Evolutionary conservation across 2,888 invertebrate genomes (phyloP), one percentile per base, ranked within the genome.

Genomic region (Ariolimax columbianus): DNA sequence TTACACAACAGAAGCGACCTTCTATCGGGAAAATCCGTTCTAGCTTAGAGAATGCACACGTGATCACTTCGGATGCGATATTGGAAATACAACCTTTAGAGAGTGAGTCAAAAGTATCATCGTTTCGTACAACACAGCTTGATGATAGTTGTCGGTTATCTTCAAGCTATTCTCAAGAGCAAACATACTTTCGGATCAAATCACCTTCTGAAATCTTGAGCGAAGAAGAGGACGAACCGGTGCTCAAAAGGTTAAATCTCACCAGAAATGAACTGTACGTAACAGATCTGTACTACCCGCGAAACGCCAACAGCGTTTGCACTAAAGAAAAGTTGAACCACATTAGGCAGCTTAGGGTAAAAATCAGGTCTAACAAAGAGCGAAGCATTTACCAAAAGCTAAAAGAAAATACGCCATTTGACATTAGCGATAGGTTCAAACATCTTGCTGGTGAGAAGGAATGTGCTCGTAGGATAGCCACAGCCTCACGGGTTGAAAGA

Each of bases 211-310:
- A 73, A 3, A 26, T 40, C 2, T 4, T 40, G 23, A 63, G 30
- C 7, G 38, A 73, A 19, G 26, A 33, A 17, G 43, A 43, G 17
- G 66, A 66, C 19, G 72, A 23, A 1, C 26, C 33, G 9, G 19
- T 33, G 33, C 33, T 23, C 1, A 51, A 81, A 47, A 82, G 30
- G n/a, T n/a, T 82, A 63, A 73, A 73, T 26, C 66, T 82, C 40
- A 75, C 82, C 6, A 47, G 82, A 51, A 82, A 63, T 23, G 75
- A 82, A 36, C 1, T 82, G 55, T 82, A 82, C 30, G 63, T 82
- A 33, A 59, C 82, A 59, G 75, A 63, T 7, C 59, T 75, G 30
- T 82, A 82, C 30, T 17, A 17, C 9, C 73, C 73, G 9, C 55
- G 75, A 30, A 70, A 75, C 3, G 30, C n/a, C 26, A 82, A 73